These are phyloP conservation scores for Drosophila sordidapex DNA, from an alignment of 2,888 invertebrate genomes.

Conservation along the genomic window DNA sequence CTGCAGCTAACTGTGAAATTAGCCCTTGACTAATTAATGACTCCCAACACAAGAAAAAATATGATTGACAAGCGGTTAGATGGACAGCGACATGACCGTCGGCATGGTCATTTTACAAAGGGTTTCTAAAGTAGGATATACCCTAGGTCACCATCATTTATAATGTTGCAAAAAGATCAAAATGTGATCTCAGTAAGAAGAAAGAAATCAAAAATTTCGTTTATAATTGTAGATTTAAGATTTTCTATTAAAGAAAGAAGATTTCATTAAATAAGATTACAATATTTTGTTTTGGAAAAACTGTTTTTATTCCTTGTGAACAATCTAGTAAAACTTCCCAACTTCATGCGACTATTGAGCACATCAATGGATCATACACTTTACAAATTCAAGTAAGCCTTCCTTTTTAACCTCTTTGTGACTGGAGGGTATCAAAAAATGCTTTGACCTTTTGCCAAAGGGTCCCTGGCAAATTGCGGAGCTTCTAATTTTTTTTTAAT, in stretches of 20 bases:
- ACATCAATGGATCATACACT: not conserved
- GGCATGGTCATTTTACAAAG: not conserved
- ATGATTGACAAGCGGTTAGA: constrained; percentile 71
- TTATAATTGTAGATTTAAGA: not conserved
- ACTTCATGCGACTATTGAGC: not conserved
- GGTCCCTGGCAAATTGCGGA: constrained; percentile 33
- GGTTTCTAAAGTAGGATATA: constrained; percentile 1
- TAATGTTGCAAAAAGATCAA: not conserved
- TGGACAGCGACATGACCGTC: constrained; percentile 48
- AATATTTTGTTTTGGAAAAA: not conserved
- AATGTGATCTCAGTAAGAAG: not conserved
- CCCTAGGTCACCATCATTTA: not conserved
- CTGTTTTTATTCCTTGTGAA: not conserved
- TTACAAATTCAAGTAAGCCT: not conserved
- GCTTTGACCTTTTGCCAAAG: constrained; percentile 38
- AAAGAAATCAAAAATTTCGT: not conserved
- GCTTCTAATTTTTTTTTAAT: constrained; percentile 6
- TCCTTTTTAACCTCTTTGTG: not conserved
- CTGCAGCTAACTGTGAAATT: constrained; percentile 53
- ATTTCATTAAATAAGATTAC: not conserved
- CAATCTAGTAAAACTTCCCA: not conserved
- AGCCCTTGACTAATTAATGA: constrained; percentile 65
- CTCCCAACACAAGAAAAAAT: constrained; percentile 17
- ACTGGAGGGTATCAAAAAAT: constrained; percentile 10
- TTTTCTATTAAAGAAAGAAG: not conserved